Evolutionary conservation across 2,113 vertebrate genomes (phyloP).

Genomic region (Hydropotes inermis): DNA sequence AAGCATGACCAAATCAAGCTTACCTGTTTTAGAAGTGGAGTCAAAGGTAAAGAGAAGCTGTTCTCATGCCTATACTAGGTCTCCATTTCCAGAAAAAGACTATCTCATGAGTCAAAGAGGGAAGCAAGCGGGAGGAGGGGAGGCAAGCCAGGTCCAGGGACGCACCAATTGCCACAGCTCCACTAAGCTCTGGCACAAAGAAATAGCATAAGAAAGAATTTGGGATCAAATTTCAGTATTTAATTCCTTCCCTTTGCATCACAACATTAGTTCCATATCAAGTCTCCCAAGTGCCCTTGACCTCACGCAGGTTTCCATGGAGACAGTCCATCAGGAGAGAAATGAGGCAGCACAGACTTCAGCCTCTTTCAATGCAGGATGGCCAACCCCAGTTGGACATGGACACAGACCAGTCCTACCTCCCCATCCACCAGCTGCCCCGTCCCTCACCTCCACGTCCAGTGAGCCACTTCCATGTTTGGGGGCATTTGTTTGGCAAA

Average conservation of each 20-base stretch:
- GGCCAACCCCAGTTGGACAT: not conserved
- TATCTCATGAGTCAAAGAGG: not conserved
- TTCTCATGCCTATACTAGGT: not conserved
- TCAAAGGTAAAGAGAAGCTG: not conserved
- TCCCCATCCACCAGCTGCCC: not conserved
- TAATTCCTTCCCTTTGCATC: not conserved
- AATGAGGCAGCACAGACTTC: not conserved
- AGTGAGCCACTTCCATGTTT: not conserved
- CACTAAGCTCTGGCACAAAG: not conserved
- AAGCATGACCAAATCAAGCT: not conserved
- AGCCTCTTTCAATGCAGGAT: not conserved
- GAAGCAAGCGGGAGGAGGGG: fast-evolving
- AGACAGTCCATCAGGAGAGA: not conserved
- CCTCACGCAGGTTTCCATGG: not conserved
- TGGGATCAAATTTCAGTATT: not conserved
- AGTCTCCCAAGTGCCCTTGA: not conserved
- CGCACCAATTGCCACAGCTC: too few species aligned
- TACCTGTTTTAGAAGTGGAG: not conserved
- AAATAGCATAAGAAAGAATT: not conserved
- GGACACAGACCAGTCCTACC: fast-evolving
- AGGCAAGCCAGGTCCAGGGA: not conserved
- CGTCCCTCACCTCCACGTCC: not conserved
- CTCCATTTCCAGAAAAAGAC: not conserved
- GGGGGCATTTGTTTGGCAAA: not conserved
- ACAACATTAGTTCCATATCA: not conserved